Base-by-base conservation (phyloP, 2,113 vertebrate species). In the Vidua macroura region DNA sequence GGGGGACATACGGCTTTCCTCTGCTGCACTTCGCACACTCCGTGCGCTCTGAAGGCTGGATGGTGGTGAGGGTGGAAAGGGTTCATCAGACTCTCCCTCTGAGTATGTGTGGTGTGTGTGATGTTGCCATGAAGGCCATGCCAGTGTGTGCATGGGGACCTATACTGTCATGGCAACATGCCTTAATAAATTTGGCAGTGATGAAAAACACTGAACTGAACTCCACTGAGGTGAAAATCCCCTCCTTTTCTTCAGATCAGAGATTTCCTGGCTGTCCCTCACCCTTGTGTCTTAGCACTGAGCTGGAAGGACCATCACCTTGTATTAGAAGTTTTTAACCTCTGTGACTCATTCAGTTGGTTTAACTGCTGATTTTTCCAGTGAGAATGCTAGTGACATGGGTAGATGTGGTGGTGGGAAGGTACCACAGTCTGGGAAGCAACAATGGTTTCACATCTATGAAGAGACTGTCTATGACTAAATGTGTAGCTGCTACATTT, bases 351-450 rank as follows among this genome's bases (percentile, higher is more conserved):
- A 69, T 73, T 94, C 22, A 84, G 64, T 83, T 90, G 53, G 74
- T 83, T 85, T 94, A 92, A 69, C 91, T 89, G 89, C 37, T 79
- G 59, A 66, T 87, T 77, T 68, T 87, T 86, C 70, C 58, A 82
- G 18, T 83, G 39, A 79, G 53, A 84, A 84, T 79, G 39, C 46
- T 44, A 46, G 12, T 89, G 78, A 59, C 35, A 30, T 20, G 52
- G 46, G 74, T 83, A 70, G 78, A 86, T 88, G 33, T 20, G 24
- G 39, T 58, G 63, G 83, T 85, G 49, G 70, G 75, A 93, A 83
- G 93, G 92, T 90, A 86, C 13, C 4, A 5, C 35, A 52, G 74
- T 23, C 79, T 59, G 83, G 59, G 82, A 95, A 80, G 69, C 39
- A 77, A 6, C 19, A 60, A 5, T 58, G 52, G 25, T 95, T 96